Base-by-base conservation (phyloP, 2,797 vertebrate species). In the Pseudomugil tenellus region DNA sequence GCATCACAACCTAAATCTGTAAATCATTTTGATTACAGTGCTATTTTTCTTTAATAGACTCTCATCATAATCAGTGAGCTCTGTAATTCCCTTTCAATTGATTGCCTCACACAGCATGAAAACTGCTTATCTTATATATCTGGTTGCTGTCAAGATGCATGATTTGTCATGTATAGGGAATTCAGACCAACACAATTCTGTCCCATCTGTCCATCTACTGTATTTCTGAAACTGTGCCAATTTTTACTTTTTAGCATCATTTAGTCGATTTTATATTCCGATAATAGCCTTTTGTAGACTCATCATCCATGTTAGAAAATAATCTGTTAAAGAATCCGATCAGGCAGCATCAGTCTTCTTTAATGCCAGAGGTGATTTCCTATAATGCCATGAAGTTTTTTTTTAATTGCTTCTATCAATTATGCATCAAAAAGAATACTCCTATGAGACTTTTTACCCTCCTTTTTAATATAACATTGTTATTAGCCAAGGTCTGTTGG, bases 51-150 rank as follows among this genome's bases (percentile, higher is more conserved):
- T 88, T 83, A 87, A 91, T 84, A 70, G 88, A 81, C 84, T 86
- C 88, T 90, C 84, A 89, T 90, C 81, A 78, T 86, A 88, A 88
- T 90, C 89, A 88, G 77, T 81, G 83, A 87, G 86, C 81, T 84
- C 80, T 80, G 69, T 87, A 86, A 88, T 87, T 90, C 78, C 73
- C 62, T 83, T 78, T 74, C 87, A 89, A 91, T 84, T 85, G 83
- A 87, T 85, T 83, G 77, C 84, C 70, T 77, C 60, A 89, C 71
- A 84, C 84, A 63, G 76, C 70, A 78, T 84, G 85, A 81, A 84
- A 85, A 86, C 62, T 83, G 87, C 77, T 83, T 87, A 86, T 88
- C 82, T 68, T 68, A 76, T 83, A 68, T 62, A 80, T 85, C 66
- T 87, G 85, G 49, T 87, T 66, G 57, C 69, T 81, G 81, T 88